phyloP scores from a whole-genome alignment of 2,797 vertebrate genomes.

The Orestias chungarensis region DNA sequence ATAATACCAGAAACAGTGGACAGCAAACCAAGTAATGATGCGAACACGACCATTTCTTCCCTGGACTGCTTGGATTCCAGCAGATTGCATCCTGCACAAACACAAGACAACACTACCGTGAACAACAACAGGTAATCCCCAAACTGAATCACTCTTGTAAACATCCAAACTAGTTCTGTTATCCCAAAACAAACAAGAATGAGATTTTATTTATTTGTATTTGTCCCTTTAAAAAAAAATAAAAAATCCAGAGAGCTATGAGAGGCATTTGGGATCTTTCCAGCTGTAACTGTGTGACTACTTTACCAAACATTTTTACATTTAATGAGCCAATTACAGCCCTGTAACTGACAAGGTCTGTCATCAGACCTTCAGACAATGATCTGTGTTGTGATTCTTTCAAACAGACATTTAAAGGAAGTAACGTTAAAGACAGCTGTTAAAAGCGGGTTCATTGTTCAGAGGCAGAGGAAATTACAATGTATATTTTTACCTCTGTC shows the following conservation, averaged over 20 bases:
- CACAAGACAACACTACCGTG: constrained; percentile 20
- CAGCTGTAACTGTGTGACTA: constrained; percentile 19
- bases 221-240: not conserved
- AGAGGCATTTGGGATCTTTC: constrained; percentile 41
- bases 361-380: constrained; percentile 16
- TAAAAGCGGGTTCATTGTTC: not conserved
- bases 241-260: constrained; percentile 33
- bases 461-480: not conserved
- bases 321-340: constrained; percentile 38
- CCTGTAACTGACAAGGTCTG: constrained; percentile 18
- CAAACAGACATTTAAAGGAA: not conserved
- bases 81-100: constrained; percentile 19
- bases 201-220: not conserved
- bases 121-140: constrained; percentile 55
- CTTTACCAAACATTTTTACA: not conserved
- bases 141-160: not conserved
- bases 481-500: not conserved
- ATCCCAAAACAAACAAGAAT: not conserved
- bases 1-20: constrained; percentile 14
- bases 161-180: not conserved
- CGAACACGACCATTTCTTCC: constrained; percentile 12
- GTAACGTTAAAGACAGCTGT: not conserved
- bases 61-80: constrained; percentile 22
- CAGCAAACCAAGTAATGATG: constrained; percentile 21
- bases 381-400: not conserved